These are phyloP conservation scores for Eupeodes corollae DNA, from an alignment of 1,140 invertebrate species.

Conservation along the genomic window DNA sequence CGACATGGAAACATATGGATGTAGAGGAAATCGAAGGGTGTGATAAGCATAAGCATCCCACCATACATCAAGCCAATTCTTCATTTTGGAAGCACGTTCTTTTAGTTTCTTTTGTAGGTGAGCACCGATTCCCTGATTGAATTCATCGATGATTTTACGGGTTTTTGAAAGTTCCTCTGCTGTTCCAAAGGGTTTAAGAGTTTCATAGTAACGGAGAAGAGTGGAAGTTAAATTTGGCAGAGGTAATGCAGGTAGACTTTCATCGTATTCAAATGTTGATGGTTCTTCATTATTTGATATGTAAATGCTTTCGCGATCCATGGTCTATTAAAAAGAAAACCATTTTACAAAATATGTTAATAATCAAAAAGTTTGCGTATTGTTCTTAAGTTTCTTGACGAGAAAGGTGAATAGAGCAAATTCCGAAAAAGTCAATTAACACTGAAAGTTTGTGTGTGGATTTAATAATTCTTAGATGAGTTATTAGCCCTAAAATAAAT, in stretches of 20 bases:
- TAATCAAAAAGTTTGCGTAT: no score
- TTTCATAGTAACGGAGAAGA: constrained; percentile 49
- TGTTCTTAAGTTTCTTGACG: no score
- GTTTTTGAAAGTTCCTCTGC: constrained; percentile 42
- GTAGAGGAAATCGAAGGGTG: constrained; percentile 47
- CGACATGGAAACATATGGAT: constrained; percentile 40
- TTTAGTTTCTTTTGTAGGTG: constrained; percentile 54
- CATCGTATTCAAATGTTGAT: constrained; percentile 33
- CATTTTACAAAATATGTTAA: no score
- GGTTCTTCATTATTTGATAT: constrained; percentile 20
- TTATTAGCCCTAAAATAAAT: no score
- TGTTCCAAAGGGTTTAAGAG: constrained; percentile 46
- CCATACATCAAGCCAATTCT: constrained; percentile 46
- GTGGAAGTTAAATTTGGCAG: constrained; percentile 55
- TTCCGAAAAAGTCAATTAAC: no score
- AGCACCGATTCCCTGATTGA: constrained; percentile 43
- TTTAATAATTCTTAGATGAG: no score
- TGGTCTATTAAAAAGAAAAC: constrained; percentile 4
- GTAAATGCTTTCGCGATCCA: constrained; percentile 31
- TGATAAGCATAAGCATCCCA: constrained; percentile 70
- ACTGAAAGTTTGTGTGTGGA: no score
- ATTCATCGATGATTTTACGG: constrained; percentile 41
- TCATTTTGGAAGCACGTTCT: constrained; percentile 38
- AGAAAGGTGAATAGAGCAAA: no score
- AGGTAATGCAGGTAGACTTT: constrained; percentile 48